Evolutionary conservation across 37 sponge, comb jelly and placozoan genomes (phyloP), one percentile per base, ranked within the genome.

Genomic region (Amphimedon queenslandica): DNA sequence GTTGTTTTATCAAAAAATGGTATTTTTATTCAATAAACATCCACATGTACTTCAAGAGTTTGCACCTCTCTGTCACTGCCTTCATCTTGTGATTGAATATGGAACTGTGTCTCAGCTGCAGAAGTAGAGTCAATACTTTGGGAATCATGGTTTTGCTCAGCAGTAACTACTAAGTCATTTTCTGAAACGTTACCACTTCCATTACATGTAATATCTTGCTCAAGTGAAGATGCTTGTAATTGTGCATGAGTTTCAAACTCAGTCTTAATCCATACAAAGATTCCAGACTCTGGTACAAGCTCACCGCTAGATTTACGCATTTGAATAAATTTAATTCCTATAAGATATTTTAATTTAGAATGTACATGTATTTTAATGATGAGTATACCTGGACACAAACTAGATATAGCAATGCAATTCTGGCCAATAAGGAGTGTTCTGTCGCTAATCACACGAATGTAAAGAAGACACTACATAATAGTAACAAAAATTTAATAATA

Each of bases 351-450:
- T 11, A 63, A 63, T 63, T 23, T 10, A 63, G 8, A 8, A 30
- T 30, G 33, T 31, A 10, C 8, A 10, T 63, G 64, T 47, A 47
- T 47, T 18, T 47, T 47, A 18, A 47, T 25, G 21, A 13, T 60
- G 61, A 6, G 5, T 64, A 6, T 36, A 84, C 84, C 87, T 72
- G 82, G 77, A 40, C 51, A 37, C 0, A 87, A 77, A 41, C 73
- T 87, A 60, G 36, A 58, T 38, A 89, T 61, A 28, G 76, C 74
- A 58, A 89, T 83, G 55, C 80, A 79, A 70, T 89, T 89, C 63
- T 89, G 90, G 3, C 84, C 84, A 41, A 60, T 79, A 24, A 89
- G 32, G 18, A 63, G 76, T 34, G 69, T 18, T 18, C 66, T 73
- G 24, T 38, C 8, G 8, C 53, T 13, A 47, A 47, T 8, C 13